Base-by-base conservation (phyloP, 2,113 vertebrate species). In the Chaetops frenatus region DNA sequence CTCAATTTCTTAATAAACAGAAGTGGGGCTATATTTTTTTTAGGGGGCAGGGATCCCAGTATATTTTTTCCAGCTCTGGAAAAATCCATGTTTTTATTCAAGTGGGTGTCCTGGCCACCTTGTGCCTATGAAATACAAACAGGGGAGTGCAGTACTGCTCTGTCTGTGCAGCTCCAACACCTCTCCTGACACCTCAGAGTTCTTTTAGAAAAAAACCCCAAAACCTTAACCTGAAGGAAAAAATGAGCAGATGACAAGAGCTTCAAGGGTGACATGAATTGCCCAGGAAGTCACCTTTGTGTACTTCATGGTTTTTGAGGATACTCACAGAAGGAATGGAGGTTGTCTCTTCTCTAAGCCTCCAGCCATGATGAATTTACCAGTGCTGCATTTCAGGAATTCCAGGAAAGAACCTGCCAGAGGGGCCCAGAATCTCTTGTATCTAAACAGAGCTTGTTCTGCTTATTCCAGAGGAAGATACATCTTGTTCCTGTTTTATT, bases 401-500 rank as follows among this genome's bases (percentile, higher is more conserved):
- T n/a, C 85, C 73, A 51, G 2, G 15, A 12, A 33, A 51, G 53
- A 92, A 82, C 74, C 81, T 82, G 85, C 70, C 73, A 85, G 53
- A 74, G 51, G 31, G 40, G 38, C 78, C 50, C 31, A 27, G 36
- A 85, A 93, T 44, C 40, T 79, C 51, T 19, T 48, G 11, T 21
- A 70, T 50, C 60, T 74, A 58, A 87, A 67, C n/a, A 77, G 80
- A 77, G 29, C 61, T 78, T 58, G 33, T 86, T 27, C 38, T 58
- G 2, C 76, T 84, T 64, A 36, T n/a, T 91, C 64, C 72, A 90
- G 58, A 72, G 51, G 61, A 87, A 72, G 69, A 91, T 35, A 82
- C 82, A 88, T 83, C 88, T 92, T 93, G 71, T 90, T 94, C 79
- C 71, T 28, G 36, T 81, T 92, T 73, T 35, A 45, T 82, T 69